phyloP scores from a whole-genome alignment of 2,797 vertebrate genomes.

The Vespertilio murinus region DNA sequence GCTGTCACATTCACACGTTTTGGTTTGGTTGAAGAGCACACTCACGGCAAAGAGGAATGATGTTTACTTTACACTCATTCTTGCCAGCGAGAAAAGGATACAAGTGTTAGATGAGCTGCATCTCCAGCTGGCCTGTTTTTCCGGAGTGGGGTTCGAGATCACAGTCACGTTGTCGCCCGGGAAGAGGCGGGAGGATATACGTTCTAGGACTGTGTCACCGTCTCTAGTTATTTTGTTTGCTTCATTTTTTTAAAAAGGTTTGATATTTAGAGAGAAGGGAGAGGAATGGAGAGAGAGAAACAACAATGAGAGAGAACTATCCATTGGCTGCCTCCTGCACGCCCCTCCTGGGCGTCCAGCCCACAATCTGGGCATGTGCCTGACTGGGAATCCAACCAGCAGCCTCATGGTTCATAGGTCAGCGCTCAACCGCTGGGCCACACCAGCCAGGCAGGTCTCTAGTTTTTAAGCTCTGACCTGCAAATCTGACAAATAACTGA shows the following conservation, averaged over 20 bases:
- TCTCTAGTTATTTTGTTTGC: background rate
- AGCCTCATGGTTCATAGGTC: too few species aligned
- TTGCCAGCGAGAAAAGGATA: background rate
- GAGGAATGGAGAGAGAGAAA: too few species aligned
- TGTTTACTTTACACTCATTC: background rate
- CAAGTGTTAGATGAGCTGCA: background rate
- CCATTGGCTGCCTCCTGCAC: too few species aligned
- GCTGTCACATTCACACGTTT: background rate
- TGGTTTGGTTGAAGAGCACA: background rate
- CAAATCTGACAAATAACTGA: constrained; percentile 8
- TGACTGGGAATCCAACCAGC: too few species aligned
- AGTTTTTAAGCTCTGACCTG: background rate
- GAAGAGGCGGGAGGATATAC: background rate
- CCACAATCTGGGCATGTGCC: too few species aligned
- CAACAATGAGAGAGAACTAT: too few species aligned
- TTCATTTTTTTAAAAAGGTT: too few species aligned
- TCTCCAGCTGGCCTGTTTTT: background rate
- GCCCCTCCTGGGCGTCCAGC: too few species aligned
- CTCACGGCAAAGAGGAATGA: background rate
- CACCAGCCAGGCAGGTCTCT: background rate
- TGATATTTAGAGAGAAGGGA: too few species aligned
- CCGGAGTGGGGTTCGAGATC: background rate
- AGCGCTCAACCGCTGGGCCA: too few species aligned
- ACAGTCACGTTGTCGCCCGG: background rate
- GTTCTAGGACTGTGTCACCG: background rate